Base-by-base conservation (phyloP, 2,888 invertebrate genomes). In the Cylindroiulus punctatus region DNA sequence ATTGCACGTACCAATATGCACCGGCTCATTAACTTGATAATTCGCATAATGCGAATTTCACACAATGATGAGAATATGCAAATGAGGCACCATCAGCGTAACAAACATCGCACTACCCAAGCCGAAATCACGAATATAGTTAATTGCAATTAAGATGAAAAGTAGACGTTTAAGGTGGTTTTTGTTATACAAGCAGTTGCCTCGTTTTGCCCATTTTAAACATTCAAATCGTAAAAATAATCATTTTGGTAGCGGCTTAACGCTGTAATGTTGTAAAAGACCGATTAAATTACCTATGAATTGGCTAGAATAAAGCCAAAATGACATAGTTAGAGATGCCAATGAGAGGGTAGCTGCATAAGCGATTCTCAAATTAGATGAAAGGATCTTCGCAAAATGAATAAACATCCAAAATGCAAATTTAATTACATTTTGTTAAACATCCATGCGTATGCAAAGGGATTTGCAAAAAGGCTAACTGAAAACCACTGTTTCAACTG, bases 51-150 rank as follows among this genome's bases (percentile, higher is more conserved):
- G 76, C 76, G 30, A 76, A 19, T 26, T 76, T 76, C 76, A 76
- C 30, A 76, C 76, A 76, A 76, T 76, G 76, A 76, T 76, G 76
- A 76, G 76, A 76, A 76, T 76, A 76, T 76, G 76, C 76, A 76
- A 76, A 76, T 76, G 30, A 76, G 17, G 14, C 30, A 12, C 26
- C 76, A 30, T 30, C 76, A 30, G 30, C 76, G 14, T 30, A 2
- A 17, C 76, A 2, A 14, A 65, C 65, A 65, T 26, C 26, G 65
- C 22, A 65, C 65, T 26, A 26, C 65, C 10, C 8, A 76, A 30
- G 76, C 76, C 76, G 8, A 76, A 76, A 76, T 76, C 76, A 26
- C 17, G 30, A 30, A 76, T 44, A 76, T 32, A 76, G 30, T 76
- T 76, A 30, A 76, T 76, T 76, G 76, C 76, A 76, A 76, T 76